Conservation (phyloP, 2,113 vertebrate species). For the Calyptommatus sinebrachiatus region DNA sequence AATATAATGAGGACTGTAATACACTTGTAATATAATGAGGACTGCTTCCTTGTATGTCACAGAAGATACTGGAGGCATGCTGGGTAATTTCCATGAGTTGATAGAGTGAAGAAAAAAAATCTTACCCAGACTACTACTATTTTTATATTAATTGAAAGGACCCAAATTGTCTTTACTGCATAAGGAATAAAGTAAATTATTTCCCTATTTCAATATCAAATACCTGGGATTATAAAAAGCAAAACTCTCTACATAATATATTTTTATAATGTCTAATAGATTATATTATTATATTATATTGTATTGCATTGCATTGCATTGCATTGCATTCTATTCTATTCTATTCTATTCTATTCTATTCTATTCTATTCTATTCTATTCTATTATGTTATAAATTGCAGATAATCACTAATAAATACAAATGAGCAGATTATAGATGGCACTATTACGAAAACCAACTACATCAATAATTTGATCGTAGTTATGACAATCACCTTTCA, state of each 20-base stretch:
- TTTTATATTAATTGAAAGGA: background rate
- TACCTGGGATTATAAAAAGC: no score
- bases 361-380: no score
- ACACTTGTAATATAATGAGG: background rate
- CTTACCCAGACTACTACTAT: background rate
- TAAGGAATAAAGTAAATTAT: background rate
- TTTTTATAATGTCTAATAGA: no score
- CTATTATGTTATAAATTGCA: no score
- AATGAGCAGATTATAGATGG: background rate
- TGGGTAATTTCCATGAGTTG: background rate
- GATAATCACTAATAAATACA: no score
- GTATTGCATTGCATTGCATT: no score
- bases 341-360: no score
- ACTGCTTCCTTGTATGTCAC: background rate
- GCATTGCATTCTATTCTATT: no score
- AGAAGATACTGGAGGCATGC: background rate
- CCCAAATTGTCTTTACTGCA: background rate
- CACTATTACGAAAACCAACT: background rate
- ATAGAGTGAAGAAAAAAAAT: background rate
- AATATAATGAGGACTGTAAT: background rate
- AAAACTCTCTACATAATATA: no score
- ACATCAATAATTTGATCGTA: background rate
- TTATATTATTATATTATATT: no score
- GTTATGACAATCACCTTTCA: background rate
- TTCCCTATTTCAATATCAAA: no score